Evolutionary conservation across 2,113 vertebrate species (phyloP).

Genomic region (Deroptyus accipitrinus): DNA sequence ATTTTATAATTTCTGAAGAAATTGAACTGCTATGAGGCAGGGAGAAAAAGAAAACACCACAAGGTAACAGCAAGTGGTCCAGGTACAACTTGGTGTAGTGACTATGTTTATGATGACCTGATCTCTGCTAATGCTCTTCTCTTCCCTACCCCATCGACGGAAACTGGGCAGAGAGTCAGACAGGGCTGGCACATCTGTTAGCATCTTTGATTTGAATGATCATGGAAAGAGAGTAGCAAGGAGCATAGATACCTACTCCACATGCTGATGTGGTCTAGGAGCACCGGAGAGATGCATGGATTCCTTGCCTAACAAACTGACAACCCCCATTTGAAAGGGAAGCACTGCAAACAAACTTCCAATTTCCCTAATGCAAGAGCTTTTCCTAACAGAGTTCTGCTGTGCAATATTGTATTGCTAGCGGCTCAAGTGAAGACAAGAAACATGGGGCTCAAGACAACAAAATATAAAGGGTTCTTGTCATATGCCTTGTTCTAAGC

Average conservation of each 20-base stretch:
- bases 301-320: not conserved
- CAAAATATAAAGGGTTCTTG: not conserved
- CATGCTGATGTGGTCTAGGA: not conserved
- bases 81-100: not conserved
- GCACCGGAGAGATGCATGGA: not conserved
- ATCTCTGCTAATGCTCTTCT: not conserved
- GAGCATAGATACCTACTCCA: not conserved
- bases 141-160: not conserved
- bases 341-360: not conserved
- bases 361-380: not conserved
- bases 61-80: not conserved
- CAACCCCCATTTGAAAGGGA: not conserved
- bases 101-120: not conserved
- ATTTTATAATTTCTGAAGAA: not conserved
- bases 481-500: not conserved
- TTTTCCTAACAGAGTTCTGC: not conserved
- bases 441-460: not conserved
- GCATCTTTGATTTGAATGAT: not conserved
- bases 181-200: accelerated
- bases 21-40: not conserved
- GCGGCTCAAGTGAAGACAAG: not conserved
- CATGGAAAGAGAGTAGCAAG: not conserved
- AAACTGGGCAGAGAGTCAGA: not conserved
- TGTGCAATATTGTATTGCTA: not conserved
- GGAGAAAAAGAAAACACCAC: not conserved